Percentiles rank a stretch among this genome's conserved stretches.
Evolutionary conservation across 2,113 vertebrate genomes (phyloP).

Genomic region (Pterophyllum scalare): DNA sequence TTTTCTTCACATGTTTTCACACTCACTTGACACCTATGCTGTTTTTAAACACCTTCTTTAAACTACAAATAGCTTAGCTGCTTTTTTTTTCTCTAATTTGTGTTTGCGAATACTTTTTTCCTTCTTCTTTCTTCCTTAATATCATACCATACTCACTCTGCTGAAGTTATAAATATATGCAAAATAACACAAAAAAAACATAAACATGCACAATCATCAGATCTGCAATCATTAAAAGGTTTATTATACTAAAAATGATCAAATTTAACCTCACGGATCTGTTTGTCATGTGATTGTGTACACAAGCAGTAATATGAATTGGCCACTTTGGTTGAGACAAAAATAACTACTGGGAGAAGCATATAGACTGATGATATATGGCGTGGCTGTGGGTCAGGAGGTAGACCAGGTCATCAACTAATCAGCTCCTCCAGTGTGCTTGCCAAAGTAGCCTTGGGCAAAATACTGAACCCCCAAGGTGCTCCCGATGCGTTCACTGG

Average conservation of each 20-base stretch:
- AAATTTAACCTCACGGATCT: not conserved
- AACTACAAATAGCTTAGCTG: conserved; percentile 26
- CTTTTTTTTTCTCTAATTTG: conserved; percentile 1
- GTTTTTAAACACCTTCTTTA: conserved; percentile 9
- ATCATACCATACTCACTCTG: not conserved
- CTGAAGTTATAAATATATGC: not conserved
- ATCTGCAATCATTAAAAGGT: not conserved
- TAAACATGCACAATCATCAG: not conserved
- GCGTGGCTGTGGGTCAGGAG: no score
- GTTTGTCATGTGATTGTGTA: not conserved
- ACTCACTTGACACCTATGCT: conserved; percentile 2
- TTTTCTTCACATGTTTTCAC: conserved; percentile 18
- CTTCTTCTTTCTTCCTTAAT: not conserved
- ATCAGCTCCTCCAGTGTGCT: no score
- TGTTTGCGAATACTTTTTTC: not conserved
- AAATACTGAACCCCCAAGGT: no score
- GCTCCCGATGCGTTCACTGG: no score
- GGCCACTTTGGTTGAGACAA: not conserved
- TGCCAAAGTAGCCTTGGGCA: no score
- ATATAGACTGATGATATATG: not conserved
- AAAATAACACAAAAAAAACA: not conserved
- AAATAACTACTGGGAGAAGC: not conserved
- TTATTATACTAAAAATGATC: not conserved
- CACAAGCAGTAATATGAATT: not conserved
- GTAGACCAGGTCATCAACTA: no score